Base-by-base conservation (phyloP, 1,140 invertebrate species). In the Pectinophora gossypiella region DNA sequence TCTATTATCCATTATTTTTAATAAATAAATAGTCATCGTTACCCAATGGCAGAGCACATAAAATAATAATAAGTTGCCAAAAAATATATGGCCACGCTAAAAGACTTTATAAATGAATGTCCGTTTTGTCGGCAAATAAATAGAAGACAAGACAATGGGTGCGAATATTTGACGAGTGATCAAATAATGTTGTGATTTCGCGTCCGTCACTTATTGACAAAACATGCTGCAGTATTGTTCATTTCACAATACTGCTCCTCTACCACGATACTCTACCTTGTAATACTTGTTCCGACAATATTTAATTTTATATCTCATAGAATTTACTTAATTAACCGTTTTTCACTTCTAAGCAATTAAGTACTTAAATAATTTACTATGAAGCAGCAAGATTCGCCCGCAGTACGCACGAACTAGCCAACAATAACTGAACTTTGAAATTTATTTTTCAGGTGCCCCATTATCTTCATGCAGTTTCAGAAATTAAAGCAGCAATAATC, bases 151-250 rank as follows among this genome's bases (percentile, higher is more conserved):
- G 22, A 60, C 58, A 60, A 60, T 55, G 46, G 43, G 4, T 44
- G 15, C 21, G 13, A 49, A 53, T 60, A 64, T 60, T 60, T 60
- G 38, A 27, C 45, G 49, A 42, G 38, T 53, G 50, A 56, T 19
- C 35, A 5, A 20, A 18, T 3, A 12, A 47, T 68, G 59, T 63
- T 59, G 61, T 63, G 54, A 58, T 13, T 51, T 38, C 19, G 19
- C 53, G 43, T 66, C 60, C 59, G 64, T 54, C 53, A 12, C 0
- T 23, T 66, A 58, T 72, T 68, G 63, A 63, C 59, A 35, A 66
- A 74, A 68, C 50, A 73, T 44, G 6, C 36, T 36, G 7, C 53
- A 20, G 38, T 43, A 52, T 61, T 61, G 58, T 59, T 42, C 44
- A 45, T 40, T 49, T 56, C 45, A 20, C 12, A 43, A 18, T 23